A percentile compares a stretch with the other conserved stretches of the same genome.
Conservation (phyloP, 2,113 vertebrate genomes). For the Empidonax alnorum region DNA sequence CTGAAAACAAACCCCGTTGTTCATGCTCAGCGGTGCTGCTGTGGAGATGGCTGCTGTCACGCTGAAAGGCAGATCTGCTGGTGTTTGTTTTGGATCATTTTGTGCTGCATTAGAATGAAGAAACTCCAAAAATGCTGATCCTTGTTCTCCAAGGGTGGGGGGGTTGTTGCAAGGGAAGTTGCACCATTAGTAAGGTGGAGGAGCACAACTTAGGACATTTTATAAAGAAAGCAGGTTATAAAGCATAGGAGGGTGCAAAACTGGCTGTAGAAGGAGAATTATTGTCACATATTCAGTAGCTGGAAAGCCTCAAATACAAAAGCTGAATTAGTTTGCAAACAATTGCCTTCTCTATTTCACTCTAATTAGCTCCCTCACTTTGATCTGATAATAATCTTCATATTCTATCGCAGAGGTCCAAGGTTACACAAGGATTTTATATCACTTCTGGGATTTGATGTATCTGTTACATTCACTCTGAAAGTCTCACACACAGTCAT, state of each 20-base stretch:
- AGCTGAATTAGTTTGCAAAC: background rate
- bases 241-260: background rate
- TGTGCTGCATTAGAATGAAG: background rate
- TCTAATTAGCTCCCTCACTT: background rate
- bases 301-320: background rate
- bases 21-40: background rate
- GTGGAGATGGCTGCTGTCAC: background rate
- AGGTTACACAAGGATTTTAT: background rate
- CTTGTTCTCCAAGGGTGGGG: background rate
- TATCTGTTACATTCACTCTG: background rate
- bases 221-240: background rate
- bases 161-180: background rate
- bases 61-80: background rate
- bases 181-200: background rate
- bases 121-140: background rate
- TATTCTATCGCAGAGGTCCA: background rate
- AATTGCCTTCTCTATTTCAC: background rate
- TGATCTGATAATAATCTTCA: background rate
- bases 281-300: background rate
- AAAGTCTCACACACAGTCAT: background rate
- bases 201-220: background rate
- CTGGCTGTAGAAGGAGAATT: background rate
- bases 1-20: background rate
- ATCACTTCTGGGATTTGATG: slow-evolving; percentile 3
- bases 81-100: background rate